phyloP scores from a whole-genome alignment of 2,113 vertebrate genomes.

The Cephalopholis sonnerati region DNA sequence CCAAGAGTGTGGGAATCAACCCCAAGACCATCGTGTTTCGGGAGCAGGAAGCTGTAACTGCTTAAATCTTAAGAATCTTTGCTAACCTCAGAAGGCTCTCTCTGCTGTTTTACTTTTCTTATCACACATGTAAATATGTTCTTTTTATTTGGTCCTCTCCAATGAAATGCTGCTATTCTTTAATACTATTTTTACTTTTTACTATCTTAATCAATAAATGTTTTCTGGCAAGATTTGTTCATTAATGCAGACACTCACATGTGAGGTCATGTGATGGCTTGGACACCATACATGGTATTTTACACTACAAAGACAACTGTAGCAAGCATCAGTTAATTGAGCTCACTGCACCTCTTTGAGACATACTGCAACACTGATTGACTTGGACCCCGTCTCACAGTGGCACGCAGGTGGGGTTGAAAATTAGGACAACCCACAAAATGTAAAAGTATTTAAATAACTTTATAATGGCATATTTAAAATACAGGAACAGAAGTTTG shows the following conservation, averaged over 20 bases:
- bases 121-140: constrained; percentile 61
- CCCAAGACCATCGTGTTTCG: constrained; percentile 91
- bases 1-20: constrained; percentile 93
- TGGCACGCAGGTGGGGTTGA: accelerated
- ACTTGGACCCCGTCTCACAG: not conserved
- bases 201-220: constrained; percentile 58
- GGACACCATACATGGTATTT: constrained; percentile 1
- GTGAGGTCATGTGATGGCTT: not conserved
- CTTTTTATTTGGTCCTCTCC: not conserved
- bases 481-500: constrained; percentile 16
- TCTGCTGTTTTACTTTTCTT: not conserved
- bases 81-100: not conserved
- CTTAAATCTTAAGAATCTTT: not conserved
- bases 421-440: not conserved
- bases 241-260: not conserved
- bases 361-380: not conserved
- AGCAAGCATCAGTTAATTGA: not conserved
- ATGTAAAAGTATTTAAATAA: not conserved
- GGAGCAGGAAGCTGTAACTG: constrained; percentile 75
- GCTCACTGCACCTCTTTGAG: not conserved
- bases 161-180: constrained; percentile 68
- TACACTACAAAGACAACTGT: not conserved
- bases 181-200: not conserved
- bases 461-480: not conserved
- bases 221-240: not conserved